These are phyloP conservation scores for Oxyura jamaicensis DNA, from an alignment of 2,113 vertebrate genomes.

Conservation along the genomic window DNA sequence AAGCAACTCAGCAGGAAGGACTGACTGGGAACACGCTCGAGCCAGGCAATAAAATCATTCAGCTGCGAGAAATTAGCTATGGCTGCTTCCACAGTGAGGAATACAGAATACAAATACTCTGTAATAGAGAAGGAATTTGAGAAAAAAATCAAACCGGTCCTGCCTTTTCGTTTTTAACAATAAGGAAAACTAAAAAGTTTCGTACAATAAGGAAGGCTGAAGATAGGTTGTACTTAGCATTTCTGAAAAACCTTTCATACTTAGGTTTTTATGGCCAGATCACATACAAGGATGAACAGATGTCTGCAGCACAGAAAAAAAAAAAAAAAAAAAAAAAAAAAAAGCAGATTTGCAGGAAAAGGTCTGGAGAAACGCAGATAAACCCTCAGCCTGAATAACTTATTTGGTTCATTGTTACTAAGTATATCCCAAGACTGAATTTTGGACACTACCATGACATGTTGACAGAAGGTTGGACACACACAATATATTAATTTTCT, in stretches of 20 bases:
- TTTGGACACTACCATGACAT: not conserved
- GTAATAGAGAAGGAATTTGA: not conserved
- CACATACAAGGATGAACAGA: not conserved
- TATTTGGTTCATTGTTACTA: not conserved
- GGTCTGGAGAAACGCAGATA: not conserved
- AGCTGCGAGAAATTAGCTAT: conserved; percentile 26
- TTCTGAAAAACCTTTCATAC: not conserved
- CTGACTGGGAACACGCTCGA: not conserved
- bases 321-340: not conserved
- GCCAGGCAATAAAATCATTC: conserved; percentile 52
- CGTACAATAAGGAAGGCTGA: not conserved
- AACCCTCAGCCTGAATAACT: not conserved
- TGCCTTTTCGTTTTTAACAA: not conserved
- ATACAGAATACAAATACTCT: conserved; percentile 18
- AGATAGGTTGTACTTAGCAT: not conserved
- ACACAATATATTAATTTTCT: not conserved
- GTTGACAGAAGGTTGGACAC: not conserved
- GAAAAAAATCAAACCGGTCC: not conserved
- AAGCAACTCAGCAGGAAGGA: conserved; percentile 50
- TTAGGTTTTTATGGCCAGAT: not conserved
- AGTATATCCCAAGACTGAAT: not conserved
- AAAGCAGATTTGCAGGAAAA: not conserved
- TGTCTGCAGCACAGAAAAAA: not conserved
- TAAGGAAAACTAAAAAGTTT: not conserved
- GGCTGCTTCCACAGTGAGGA: not conserved